phyloP scores from a whole-genome alignment of 2,113 vertebrate species.

The Larimichthys crocea region DNA sequence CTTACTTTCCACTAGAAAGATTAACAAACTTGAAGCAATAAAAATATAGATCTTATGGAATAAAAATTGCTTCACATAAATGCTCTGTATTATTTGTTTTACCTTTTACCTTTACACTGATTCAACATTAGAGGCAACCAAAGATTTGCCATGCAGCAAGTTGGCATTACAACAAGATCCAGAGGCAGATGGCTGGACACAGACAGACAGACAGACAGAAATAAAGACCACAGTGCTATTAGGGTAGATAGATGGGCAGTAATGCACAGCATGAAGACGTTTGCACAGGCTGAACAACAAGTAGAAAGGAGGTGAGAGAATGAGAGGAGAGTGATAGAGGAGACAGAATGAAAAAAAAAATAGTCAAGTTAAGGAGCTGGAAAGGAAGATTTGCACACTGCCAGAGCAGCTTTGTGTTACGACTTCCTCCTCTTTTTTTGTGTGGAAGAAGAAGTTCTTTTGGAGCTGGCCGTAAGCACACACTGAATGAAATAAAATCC shows the following conservation, averaged over 20 bases:
- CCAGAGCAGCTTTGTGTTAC: constrained; percentile 76
- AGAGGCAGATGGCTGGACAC: constrained; percentile 35
- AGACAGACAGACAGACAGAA: constrained; percentile 13
- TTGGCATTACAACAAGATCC: constrained; percentile 15
- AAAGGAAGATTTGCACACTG: constrained; percentile 71
- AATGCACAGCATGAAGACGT: constrained; percentile 27
- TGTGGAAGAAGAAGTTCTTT: constrained; percentile 65
- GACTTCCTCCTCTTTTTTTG: constrained; percentile 81
- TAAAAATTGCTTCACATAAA: background rate
- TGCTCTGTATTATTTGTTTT: background rate
- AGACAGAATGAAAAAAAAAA: constrained; percentile 67
- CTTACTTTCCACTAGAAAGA: background rate
- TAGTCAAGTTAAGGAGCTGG: constrained; percentile 58
- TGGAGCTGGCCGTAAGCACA: constrained; percentile 60
- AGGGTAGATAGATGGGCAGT: constrained; percentile 48
- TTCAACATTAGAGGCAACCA: background rate
- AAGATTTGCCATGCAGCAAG: background rate
- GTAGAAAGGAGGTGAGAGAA: constrained; percentile 29
- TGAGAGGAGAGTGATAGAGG: constrained; percentile 46
- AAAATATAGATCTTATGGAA: background rate
- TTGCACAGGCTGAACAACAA: constrained; percentile 23
- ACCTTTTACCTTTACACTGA: background rate
- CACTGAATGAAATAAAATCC: constrained; percentile 71
- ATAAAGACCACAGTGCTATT: constrained; percentile 2
- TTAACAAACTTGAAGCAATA: background rate